Percentiles rank a stretch among this genome's conserved stretches.
These are phyloP conservation scores for Serinus canaria DNA, from an alignment of 2,113 vertebrate genomes.

Conservation along the genomic window DNA sequence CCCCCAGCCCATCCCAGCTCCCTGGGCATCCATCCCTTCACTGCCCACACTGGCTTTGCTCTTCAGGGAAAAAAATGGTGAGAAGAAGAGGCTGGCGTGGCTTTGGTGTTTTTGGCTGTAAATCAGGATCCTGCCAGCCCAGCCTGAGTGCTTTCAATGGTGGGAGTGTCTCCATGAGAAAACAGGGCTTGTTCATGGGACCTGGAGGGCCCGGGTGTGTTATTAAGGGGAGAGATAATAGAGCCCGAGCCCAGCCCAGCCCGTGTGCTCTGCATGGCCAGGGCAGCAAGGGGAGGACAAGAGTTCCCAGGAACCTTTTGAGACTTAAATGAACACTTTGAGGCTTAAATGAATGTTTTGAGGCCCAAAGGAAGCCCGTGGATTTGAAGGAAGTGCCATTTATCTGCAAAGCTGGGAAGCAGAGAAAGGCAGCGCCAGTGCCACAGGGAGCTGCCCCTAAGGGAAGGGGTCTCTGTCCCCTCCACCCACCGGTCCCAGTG, in stretches of 20 bases:
- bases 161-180: constrained; percentile 23
- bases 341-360: background rate
- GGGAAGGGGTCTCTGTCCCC: background rate
- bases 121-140: background rate
- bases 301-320: background rate
- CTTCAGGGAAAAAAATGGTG: background rate
- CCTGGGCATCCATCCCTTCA: background rate
- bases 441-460: background rate
- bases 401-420: background rate
- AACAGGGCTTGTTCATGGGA: background rate
- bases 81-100: background rate
- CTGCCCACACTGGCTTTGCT: background rate
- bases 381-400: background rate
- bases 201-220: background rate
- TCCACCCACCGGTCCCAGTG: background rate
- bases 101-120: background rate
- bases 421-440: background rate
- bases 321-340: background rate
- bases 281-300: background rate
- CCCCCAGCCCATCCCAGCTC: background rate
- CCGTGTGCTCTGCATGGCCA: accelerated
- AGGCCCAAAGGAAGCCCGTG: background rate
- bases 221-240: background rate
- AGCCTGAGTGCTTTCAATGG: background rate
- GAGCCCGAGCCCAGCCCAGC: background rate